Evolutionary conservation across 2,888 invertebrate species (phyloP).

Genomic region (Colostygia pectinataria): DNA sequence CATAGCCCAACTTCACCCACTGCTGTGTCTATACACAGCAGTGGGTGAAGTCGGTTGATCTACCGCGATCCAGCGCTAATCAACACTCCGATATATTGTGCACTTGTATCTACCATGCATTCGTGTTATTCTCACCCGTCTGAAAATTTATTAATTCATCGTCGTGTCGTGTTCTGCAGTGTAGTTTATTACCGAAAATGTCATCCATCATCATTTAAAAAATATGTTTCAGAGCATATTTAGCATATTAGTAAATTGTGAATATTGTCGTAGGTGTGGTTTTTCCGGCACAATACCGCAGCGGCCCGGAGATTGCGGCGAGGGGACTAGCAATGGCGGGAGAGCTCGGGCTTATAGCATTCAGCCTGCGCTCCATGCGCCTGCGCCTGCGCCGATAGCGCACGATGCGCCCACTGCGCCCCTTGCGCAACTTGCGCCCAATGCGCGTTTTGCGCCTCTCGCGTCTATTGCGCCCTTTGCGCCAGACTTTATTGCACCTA

Average conservation of each 20-base stretch:
- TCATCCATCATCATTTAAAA: constrained; percentile 15
- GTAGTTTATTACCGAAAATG: constrained; percentile 3
- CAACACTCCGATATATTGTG: constrained; percentile 13
- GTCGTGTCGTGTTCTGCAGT: neutral
- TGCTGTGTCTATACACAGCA: too few relatives aligned
- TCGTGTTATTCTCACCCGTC: constrained; percentile 16
- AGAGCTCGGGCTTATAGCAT: constrained; percentile 77
- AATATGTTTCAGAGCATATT: neutral
- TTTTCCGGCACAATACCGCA: constrained; percentile 75
- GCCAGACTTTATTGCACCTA: constrained; percentile 17
- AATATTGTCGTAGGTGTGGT: constrained; percentile 66
- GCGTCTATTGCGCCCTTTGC: constrained; percentile 26
- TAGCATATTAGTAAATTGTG: constrained; percentile 13
- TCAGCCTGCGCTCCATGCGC: constrained; percentile 44
- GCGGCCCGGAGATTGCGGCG: constrained; percentile 80
- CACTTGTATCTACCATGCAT: constrained; percentile 17
- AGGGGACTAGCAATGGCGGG: constrained; percentile 86
- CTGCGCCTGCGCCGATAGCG: constrained; percentile 30
- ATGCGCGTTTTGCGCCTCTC: constrained; percentile 29
- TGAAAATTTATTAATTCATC: constrained; percentile 6
- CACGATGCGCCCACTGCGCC: constrained; percentile 18
- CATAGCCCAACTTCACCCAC: too few relatives aligned
- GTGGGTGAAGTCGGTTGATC: too few relatives aligned
- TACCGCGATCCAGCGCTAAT: too few relatives aligned
- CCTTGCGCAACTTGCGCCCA: constrained; percentile 20